Evolutionary conservation across 2,113 vertebrate species (phyloP).

Genomic region (Phoenicopterus ruber): DNA sequence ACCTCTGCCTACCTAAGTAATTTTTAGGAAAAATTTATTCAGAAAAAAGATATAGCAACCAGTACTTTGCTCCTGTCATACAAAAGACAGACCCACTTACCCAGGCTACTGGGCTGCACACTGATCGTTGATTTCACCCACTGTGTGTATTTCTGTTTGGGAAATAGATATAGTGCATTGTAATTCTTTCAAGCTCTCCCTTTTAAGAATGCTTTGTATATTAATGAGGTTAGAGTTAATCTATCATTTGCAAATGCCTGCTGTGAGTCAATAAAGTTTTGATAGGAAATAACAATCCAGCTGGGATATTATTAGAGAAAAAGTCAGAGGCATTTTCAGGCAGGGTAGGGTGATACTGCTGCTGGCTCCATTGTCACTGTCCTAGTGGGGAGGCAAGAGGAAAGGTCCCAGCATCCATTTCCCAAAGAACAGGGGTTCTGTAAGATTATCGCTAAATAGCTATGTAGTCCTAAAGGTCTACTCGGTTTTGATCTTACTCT

Average conservation of each 20-base stretch:
- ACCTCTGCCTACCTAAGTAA: background rate
- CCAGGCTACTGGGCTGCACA: background rate
- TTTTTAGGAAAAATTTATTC: background rate
- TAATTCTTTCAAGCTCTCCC: background rate
- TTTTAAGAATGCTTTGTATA: conserved; percentile 13
- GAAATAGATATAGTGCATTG: background rate
- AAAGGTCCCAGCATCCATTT: background rate
- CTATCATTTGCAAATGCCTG: conserved; percentile 40
- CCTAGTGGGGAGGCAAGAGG: background rate
- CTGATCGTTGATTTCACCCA: background rate
- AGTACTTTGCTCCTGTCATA: background rate
- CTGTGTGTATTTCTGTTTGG: background rate
- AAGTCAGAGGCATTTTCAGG: background rate
- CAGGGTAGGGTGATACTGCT: background rate
- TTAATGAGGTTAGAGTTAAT: conserved; percentile 51
- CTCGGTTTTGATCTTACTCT: background rate
- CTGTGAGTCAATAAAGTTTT: conserved; percentile 44
- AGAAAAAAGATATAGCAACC: background rate
- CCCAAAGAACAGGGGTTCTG: background rate
- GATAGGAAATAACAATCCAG: conserved; percentile 20
- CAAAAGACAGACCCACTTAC: background rate
- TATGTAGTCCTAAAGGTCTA: background rate
- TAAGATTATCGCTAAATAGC: background rate
- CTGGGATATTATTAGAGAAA: conserved; percentile 15
- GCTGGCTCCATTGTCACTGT: background rate